phyloP scores from a whole-genome alignment of 2,113 vertebrate genomes.

The Onychostruthus taczanowskii region DNA sequence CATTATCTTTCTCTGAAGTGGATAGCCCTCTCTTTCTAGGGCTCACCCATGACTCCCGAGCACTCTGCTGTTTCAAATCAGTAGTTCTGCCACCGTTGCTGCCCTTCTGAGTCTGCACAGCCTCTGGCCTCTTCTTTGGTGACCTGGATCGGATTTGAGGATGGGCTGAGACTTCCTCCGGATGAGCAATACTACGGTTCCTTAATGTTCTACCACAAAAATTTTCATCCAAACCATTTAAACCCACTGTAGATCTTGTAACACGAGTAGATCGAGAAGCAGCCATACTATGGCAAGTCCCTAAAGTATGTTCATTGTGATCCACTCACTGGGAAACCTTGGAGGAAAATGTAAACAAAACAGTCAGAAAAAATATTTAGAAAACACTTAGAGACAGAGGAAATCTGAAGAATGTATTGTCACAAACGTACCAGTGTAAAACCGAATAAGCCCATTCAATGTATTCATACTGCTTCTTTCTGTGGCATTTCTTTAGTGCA shows the following conservation, averaged over 20 bases:
- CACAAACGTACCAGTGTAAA: background rate
- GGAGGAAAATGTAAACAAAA: constrained; percentile 59
- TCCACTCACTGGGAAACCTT: constrained; percentile 94
- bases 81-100: constrained; percentile 75
- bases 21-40: constrained; percentile 88
- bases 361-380: constrained; percentile 59
- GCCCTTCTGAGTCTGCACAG: constrained; percentile 78
- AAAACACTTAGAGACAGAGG: constrained; percentile 5
- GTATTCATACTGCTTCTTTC: background rate
- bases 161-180: constrained; percentile 88
- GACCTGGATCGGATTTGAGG: constrained; percentile 89
- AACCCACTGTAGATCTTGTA: constrained; percentile 99
- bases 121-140: constrained; percentile 93
- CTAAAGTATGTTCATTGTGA: constrained; percentile 94
- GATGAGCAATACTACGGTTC: constrained; percentile 98
- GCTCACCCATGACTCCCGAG: constrained; percentile 83
- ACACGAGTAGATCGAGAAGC: constrained; percentile 98
- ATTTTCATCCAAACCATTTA: constrained; percentile 99
- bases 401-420: background rate
- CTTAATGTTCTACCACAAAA: constrained; percentile 98
- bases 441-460: background rate
- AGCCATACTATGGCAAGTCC: constrained; percentile 98
- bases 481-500: background rate
- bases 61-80: constrained; percentile 76
- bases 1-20: constrained; percentile 86